These are phyloP conservation scores for Epizoanthus fatuus DNA, from an alignment of 92 coral and sea anemone genomes.

Conservation along the genomic window DNA sequence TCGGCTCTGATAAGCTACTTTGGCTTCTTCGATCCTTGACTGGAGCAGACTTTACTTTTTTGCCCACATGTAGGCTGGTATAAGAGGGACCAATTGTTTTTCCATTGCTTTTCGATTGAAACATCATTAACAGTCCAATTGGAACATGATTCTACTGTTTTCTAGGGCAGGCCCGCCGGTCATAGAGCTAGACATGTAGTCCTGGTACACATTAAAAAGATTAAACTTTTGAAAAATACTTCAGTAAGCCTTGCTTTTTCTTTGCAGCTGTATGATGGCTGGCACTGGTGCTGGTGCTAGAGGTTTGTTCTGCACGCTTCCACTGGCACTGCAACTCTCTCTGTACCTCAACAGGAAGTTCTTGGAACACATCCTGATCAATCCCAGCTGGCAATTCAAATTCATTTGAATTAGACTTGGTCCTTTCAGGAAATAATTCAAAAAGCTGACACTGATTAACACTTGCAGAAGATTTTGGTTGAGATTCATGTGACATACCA, in stretches of 20 bases:
- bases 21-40: no score
- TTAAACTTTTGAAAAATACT: slow-evolving; percentile 58
- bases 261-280: slow-evolving; percentile 4
- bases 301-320: slow-evolving; percentile 29
- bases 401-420: neutral
- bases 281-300: neutral
- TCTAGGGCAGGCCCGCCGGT: no score
- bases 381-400: slow-evolving; percentile 64
- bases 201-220: no score
- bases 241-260: slow-evolving; percentile 55
- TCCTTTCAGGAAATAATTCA: neutral
- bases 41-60: no score
- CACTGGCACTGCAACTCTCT: slow-evolving; percentile 70
- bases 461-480: neutral
- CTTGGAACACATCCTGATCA: slow-evolving; percentile 73
- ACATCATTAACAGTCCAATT: no score
- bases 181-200: no score
- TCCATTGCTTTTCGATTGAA: no score
- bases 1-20: no score
- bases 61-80: no score
- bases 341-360: slow-evolving; percentile 85
- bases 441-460: neutral
- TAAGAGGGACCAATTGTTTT: no score
- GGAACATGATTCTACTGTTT: no score
- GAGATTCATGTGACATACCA: neutral